Percentiles rank a stretch among this genome's conserved stretches.
Evolutionary conservation across 2,113 vertebrate species (phyloP).

Genomic region (Charina bottae): DNA sequence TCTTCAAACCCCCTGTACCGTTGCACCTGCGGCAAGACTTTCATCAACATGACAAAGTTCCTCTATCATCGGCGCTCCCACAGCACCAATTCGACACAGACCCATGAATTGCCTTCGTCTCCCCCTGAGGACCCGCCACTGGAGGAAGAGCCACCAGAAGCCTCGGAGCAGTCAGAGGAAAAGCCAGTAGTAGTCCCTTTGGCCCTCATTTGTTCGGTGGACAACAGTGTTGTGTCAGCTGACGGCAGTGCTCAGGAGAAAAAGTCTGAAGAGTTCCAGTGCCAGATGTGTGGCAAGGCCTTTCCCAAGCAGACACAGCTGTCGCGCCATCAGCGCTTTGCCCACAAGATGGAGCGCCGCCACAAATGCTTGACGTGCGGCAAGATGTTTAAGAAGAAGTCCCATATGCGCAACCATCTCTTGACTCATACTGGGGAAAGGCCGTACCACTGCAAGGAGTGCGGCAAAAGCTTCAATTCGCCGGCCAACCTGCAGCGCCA

Average conservation of each 20-base stretch:
- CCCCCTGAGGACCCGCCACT: neutral
- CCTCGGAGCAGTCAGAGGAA: neutral
- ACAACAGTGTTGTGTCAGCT: constrained; percentile 26
- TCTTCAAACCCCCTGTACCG: constrained; percentile 86
- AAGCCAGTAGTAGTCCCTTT: constrained; percentile 26
- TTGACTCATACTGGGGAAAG: constrained; percentile 89
- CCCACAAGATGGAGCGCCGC: constrained; percentile 69
- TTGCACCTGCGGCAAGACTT: constrained; percentile 89
- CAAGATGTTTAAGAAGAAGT: constrained; percentile 88
- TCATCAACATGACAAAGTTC: constrained; percentile 91
- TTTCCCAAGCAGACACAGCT: constrained; percentile 78
- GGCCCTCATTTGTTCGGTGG: constrained; percentile 20
- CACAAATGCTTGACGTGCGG: constrained; percentile 78
- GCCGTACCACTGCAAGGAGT: constrained; percentile 87
- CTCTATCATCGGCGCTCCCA: constrained; percentile 92
- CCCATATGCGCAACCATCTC: constrained; percentile 87
- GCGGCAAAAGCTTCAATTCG: constrained; percentile 86
- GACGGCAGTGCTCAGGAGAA: constrained; percentile 14
- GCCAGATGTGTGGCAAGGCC: constrained; percentile 64
- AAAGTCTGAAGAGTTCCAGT: constrained; percentile 55
- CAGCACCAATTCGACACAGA: constrained; percentile 24
- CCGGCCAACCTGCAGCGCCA: constrained; percentile 89
- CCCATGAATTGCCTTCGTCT: neutral
- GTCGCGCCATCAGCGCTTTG: constrained; percentile 75
- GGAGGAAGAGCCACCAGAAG: constrained; percentile 21